Evolutionary conservation across 1,140 invertebrate genomes (phyloP).

Genomic region (Caenorhabditis remanei): DNA sequence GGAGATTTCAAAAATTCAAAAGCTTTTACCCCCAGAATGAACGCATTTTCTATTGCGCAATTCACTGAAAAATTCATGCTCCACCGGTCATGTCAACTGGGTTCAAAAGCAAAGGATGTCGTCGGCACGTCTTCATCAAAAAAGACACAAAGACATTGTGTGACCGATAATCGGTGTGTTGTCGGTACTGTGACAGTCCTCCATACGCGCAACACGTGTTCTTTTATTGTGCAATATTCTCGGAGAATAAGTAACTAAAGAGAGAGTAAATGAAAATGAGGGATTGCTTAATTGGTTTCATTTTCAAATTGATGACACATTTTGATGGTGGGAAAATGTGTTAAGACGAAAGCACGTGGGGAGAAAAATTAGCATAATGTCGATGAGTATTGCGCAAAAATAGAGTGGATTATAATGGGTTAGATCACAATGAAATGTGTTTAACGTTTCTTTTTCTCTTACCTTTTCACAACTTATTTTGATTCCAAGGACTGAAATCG

Average conservation of each 20-base stretch:
- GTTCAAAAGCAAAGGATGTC: background rate
- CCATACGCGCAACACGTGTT: constrained; percentile 27
- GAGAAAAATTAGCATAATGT: constrained; percentile 20
- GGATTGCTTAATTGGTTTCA: background rate
- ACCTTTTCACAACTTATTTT: constrained; percentile 40
- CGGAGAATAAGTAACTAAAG: background rate
- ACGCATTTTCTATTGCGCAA: background rate
- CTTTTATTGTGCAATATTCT: constrained; percentile 21
- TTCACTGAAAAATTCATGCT: constrained; percentile 34
- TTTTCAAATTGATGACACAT: constrained; percentile 2
- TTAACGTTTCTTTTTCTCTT: background rate
- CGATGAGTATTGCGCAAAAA: constrained; percentile 18
- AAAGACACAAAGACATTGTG: constrained; percentile 42
- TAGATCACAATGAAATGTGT: background rate
- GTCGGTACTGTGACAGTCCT: background rate
- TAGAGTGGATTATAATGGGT: background rate
- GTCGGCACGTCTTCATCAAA: constrained; percentile 10
- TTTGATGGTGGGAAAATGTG: background rate
- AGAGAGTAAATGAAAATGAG: background rate
- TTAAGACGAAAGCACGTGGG: background rate
- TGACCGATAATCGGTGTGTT: constrained; percentile 29
- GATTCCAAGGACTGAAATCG: constrained; percentile 17
- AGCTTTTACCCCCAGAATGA: background rate
- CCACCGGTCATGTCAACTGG: constrained; percentile 6
- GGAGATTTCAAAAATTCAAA: background rate